These are phyloP conservation scores for Autographa pulchrina DNA, from an alignment of 2,888 invertebrate genomes.

Conservation along the genomic window DNA sequence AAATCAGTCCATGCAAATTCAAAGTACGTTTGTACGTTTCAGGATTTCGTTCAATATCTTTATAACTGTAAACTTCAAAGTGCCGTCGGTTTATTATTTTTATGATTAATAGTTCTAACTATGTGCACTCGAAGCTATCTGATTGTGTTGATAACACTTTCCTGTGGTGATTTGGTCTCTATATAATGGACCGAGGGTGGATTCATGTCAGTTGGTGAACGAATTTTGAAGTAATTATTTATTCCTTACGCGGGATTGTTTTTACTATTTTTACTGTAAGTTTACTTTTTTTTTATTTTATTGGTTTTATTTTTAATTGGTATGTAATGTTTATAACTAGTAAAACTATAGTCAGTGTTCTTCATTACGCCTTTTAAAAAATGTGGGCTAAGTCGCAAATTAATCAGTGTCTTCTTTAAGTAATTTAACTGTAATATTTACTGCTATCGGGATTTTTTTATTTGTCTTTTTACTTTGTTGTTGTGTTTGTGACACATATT, in stretches of 20 bases:
- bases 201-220: slow-evolving; percentile 25
- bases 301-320: background rate
- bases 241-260: background rate
- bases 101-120: slow-evolving; percentile 45
- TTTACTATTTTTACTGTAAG: background rate
- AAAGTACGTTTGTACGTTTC: background rate
- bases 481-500: too few species aligned
- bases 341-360: too few species aligned
- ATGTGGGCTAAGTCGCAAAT: too few species aligned
- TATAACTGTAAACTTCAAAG: slow-evolving; percentile 53
- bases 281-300: background rate
- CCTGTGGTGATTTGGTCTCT: slow-evolving; percentile 25
- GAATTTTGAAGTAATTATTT: background rate
- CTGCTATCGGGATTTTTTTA: too few species aligned
- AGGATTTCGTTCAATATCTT: slow-evolving; percentile 40
- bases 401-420: too few species aligned
- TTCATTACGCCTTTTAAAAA: too few species aligned
- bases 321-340: too few species aligned
- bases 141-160: slow-evolving; percentile 52
- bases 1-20: background rate
- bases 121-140: slow-evolving; percentile 44
- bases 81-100: slow-evolving; percentile 39
- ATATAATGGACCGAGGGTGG: slow-evolving; percentile 44
- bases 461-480: too few species aligned
- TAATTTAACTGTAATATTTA: too few species aligned